Evolutionary conservation across 2,888 invertebrate genomes (phyloP).

Genomic region (Aspidiotus destructor): DNA sequence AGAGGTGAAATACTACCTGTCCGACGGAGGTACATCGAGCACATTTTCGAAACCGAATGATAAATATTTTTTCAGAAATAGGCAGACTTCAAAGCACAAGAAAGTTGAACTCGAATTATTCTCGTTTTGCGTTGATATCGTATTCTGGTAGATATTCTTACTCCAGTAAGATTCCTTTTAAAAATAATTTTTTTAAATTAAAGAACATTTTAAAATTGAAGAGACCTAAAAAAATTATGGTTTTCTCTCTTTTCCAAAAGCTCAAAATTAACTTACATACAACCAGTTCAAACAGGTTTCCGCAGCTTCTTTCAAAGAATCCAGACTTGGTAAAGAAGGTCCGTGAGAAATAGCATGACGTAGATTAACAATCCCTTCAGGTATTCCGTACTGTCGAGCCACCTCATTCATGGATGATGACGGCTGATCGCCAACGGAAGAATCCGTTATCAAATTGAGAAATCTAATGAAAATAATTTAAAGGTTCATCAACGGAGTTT

Average conservation of each 20-base stretch:
- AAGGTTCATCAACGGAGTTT: conserved; percentile 16
- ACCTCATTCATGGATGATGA: conserved; percentile 47
- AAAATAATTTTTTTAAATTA: not conserved
- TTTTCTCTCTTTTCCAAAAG: not conserved
- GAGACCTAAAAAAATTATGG: too few species aligned
- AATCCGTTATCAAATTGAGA: conserved; percentile 53
- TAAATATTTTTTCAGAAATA: conserved; percentile 12
- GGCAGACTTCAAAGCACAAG: not conserved
- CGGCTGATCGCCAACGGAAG: conserved; percentile 43
- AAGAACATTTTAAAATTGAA: too few species aligned
- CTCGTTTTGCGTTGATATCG: not conserved
- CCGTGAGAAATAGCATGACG: conserved; percentile 70
- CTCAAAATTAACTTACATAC: conserved; percentile 42
- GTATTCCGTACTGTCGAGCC: conserved; percentile 57
- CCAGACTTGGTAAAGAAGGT: conserved; percentile 55
- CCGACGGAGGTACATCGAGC: not conserved
- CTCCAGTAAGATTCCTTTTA: not conserved
- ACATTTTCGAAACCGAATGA: not conserved
- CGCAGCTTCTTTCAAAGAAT: conserved; percentile 53
- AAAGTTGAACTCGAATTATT: not conserved
- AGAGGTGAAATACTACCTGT: not conserved
- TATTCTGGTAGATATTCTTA: not conserved
- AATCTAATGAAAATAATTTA: conserved; percentile 45
- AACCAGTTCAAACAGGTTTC: conserved; percentile 59
- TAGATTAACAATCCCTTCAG: conserved; percentile 68